phyloP scores from a whole-genome alignment of 2,888 invertebrate genomes.

The Meloe dianella region DNA sequence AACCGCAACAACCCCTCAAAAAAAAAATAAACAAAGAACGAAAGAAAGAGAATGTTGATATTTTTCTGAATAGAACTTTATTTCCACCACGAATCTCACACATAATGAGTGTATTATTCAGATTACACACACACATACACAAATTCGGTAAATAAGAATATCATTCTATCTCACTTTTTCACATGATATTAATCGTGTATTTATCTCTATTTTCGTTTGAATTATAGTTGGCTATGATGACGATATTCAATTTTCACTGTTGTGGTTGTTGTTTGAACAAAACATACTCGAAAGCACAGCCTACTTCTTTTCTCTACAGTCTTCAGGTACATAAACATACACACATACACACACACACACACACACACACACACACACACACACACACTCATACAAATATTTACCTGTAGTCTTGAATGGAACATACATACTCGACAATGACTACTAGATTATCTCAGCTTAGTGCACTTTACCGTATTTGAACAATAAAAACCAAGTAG shows the following conservation, averaged over 20 bases:
- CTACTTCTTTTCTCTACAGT: constrained; percentile 26
- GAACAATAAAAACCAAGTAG: constrained; percentile 10
- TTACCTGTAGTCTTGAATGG: constrained; percentile 31
- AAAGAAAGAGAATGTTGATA: constrained; percentile 20
- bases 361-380: background rate
- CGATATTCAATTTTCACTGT: constrained; percentile 7
- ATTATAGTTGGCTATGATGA: constrained; percentile 5
- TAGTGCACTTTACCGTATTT: constrained; percentile 24
- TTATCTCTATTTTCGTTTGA: background rate
- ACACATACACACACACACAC: background rate
- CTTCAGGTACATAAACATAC: background rate
- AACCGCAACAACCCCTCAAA: constrained; percentile 2
- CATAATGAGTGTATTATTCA: constrained; percentile 56
- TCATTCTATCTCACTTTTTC: constrained; percentile 10
- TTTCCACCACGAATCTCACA: constrained; percentile 57
- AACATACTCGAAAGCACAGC: constrained; percentile 39
- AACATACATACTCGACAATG: constrained; percentile 34
- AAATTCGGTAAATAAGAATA: too few species aligned
- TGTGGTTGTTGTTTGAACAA: constrained; percentile 35
- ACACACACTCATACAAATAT: too few species aligned
- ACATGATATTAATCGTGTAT: background rate
- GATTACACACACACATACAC: constrained; percentile 40
- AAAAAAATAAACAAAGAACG: background rate
- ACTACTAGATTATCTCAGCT: constrained; percentile 33
- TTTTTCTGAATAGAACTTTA: constrained; percentile 52